These are phyloP conservation scores for Hybos culiciformis DNA, from an alignment of 2,888 invertebrate species.

Conservation along the genomic window DNA sequence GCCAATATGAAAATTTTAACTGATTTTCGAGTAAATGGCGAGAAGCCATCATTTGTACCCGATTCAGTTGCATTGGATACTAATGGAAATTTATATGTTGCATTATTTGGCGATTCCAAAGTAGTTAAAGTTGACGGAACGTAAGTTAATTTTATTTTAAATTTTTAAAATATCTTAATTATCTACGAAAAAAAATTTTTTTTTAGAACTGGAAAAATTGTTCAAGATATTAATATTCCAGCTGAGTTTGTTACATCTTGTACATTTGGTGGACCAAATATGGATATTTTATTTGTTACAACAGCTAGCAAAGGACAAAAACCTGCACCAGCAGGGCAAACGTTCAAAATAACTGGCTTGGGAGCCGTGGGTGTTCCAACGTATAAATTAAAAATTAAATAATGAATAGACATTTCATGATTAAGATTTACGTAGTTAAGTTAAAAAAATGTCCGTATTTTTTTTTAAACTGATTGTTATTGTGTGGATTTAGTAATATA, in stretches of 20 bases:
- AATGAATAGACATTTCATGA: no score
- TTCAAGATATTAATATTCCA: conserved; percentile 47
- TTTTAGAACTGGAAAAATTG: conserved; percentile 37
- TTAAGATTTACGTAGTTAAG: no score
- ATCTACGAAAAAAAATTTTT: neutral
- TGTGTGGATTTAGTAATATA: no score
- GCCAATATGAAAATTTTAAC: conserved; percentile 45
- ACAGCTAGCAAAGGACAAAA: conserved; percentile 37
- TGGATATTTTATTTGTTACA: conserved; percentile 58
- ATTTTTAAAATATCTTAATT: no score
- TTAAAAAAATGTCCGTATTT: no score
- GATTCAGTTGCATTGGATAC: conserved; percentile 72
- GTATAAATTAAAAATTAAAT: conserved; percentile 17
- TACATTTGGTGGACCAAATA: conserved; percentile 54
- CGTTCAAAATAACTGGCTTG: conserved; percentile 46
- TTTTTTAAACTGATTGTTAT: no score
- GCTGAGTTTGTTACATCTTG: conserved; percentile 58
- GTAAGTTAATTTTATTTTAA: conserved; percentile 25
- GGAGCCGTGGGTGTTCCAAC: conserved; percentile 40
- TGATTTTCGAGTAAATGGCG: conserved; percentile 37
- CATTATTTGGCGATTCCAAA: conserved; percentile 53
- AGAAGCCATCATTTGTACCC: conserved; percentile 37
- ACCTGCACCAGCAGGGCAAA: conserved; percentile 40
- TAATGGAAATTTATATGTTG: conserved; percentile 65
- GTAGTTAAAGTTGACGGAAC: conserved; percentile 35